Conservation (phyloP, 2,113 vertebrate species). For the Engystomops pustulosus region DNA sequence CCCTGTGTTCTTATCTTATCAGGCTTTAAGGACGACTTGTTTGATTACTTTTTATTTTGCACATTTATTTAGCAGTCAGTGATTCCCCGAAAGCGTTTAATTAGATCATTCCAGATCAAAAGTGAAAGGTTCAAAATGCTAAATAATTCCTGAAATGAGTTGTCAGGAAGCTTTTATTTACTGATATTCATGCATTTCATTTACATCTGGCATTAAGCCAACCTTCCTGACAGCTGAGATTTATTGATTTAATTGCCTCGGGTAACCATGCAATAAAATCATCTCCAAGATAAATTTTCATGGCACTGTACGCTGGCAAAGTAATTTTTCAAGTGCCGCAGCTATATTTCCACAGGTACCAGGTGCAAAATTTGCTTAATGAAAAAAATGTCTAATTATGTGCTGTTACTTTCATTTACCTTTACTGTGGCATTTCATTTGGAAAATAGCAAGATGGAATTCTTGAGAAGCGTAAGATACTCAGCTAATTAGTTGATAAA, state of each 20-base stretch:
- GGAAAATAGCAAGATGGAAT: slow-evolving; percentile 54
- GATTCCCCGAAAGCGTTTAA: slow-evolving; percentile 70
- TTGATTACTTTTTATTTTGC: slow-evolving; percentile 27
- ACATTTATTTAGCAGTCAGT: slow-evolving; percentile 44
- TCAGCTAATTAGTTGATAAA: slow-evolving; percentile 79
- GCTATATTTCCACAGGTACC: slow-evolving; percentile 86
- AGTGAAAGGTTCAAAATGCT: slow-evolving; percentile 73
- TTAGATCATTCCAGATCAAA: slow-evolving; percentile 71
- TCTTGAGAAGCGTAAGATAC: slow-evolving; percentile 70
- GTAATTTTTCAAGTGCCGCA: slow-evolving; percentile 87
- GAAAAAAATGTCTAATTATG: slow-evolving; percentile 81
- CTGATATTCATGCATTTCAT: slow-evolving; percentile 85
- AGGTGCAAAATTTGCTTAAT: slow-evolving; percentile 88
- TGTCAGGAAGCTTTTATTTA: slow-evolving; percentile 88
- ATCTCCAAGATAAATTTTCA: slow-evolving; percentile 92
- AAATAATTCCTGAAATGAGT: slow-evolving; percentile 88
- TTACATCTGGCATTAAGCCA: slow-evolving; percentile 81
- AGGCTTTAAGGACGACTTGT: slow-evolving; percentile 1
- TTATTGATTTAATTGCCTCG: slow-evolving; percentile 95
- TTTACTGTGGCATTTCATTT: slow-evolving; percentile 54
- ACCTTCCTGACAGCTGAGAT: slow-evolving; percentile 86
- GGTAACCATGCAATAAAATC: slow-evolving; percentile 96
- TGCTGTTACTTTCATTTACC: slow-evolving; percentile 57
- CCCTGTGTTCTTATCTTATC: neutral
- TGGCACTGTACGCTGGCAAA: slow-evolving; percentile 80